Conservation (phyloP, 2,113 vertebrate genomes). For the Spilogale gracilis region DNA sequence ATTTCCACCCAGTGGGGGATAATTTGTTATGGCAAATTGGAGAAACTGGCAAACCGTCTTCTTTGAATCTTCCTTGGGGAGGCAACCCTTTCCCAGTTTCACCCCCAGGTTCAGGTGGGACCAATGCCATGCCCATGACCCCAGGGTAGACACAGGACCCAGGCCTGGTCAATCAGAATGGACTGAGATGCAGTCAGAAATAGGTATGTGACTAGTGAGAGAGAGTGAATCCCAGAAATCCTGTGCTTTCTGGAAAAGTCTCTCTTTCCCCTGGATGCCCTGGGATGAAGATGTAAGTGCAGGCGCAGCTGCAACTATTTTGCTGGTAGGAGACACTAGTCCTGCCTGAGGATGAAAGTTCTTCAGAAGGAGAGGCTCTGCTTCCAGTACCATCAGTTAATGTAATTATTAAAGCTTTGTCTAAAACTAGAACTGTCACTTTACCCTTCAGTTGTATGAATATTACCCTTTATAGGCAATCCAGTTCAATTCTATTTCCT, state of each 20-base stretch:
- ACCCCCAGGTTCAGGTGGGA: not conserved
- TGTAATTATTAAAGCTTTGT: not conserved
- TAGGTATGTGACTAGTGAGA: not conserved
- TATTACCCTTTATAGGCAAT: not conserved
- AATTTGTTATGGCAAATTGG: not conserved
- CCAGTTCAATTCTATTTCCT: not conserved
- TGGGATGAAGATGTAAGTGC: not conserved
- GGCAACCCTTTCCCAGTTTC: not conserved
- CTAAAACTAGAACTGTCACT: not conserved
- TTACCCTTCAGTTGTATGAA: not conserved
- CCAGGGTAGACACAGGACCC: rapidly evolving
- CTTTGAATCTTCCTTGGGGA: not conserved
- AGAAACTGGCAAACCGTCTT: not conserved
- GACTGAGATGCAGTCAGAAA: not conserved
- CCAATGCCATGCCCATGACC: too few species aligned
- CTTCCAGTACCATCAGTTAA: not conserved
- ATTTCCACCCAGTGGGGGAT: not conserved
- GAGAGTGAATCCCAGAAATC: not conserved
- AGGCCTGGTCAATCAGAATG: not conserved
- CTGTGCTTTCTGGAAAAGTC: not conserved
- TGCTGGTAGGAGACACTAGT: not conserved
- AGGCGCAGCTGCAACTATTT: not conserved
- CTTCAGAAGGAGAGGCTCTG: not conserved
- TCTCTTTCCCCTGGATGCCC: not conserved
- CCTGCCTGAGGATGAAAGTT: not conserved